Evolutionary conservation across 2,888 invertebrate species (phyloP).

Genomic region (Choreutis nemorana): DNA sequence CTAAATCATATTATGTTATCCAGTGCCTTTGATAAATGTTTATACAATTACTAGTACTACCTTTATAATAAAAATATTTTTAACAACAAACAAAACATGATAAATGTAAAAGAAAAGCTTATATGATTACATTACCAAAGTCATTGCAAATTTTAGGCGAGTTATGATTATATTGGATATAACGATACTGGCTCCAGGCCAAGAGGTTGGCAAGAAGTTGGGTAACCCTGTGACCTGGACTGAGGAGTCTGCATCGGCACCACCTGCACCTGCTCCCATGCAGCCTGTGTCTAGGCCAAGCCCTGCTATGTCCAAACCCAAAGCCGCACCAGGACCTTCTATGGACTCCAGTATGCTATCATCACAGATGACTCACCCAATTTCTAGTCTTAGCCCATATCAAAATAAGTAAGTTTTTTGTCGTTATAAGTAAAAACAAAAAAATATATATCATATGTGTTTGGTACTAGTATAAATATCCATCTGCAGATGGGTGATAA

Average conservation of each 20-base stretch:
- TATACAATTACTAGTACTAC: too few species aligned
- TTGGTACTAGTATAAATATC: slow-evolving; percentile 1
- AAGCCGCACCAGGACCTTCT: slow-evolving; percentile 21
- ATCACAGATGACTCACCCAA: slow-evolving; percentile 73
- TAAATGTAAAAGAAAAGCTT: too few species aligned
- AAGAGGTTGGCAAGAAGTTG: slow-evolving; percentile 75
- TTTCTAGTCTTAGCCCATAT: slow-evolving; percentile 89
- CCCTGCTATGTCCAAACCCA: slow-evolving; percentile 12
- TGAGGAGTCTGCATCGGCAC: slow-evolving; percentile 29
- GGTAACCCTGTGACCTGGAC: slow-evolving; percentile 82
- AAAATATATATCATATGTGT: background rate
- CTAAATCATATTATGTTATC: too few species aligned
- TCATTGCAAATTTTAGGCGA: slow-evolving; percentile 73
- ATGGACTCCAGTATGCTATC: slow-evolving; percentile 48
- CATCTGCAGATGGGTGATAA: slow-evolving; percentile 82
- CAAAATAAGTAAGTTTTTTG: slow-evolving; percentile 77
- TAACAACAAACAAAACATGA: too few species aligned
- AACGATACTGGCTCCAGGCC: slow-evolving; percentile 75
- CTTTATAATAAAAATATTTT: too few species aligned
- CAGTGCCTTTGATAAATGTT: too few species aligned
- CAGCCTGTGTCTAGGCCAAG: slow-evolving; percentile 17
- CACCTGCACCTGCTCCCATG: slow-evolving; percentile 21
- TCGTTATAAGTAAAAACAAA: background rate
- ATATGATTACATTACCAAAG: too few species aligned
- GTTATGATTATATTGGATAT: slow-evolving; percentile 86